These are phyloP conservation scores for Polypterus senegalus DNA, from an alignment of 2,113 vertebrate genomes.

Conservation along the genomic window DNA sequence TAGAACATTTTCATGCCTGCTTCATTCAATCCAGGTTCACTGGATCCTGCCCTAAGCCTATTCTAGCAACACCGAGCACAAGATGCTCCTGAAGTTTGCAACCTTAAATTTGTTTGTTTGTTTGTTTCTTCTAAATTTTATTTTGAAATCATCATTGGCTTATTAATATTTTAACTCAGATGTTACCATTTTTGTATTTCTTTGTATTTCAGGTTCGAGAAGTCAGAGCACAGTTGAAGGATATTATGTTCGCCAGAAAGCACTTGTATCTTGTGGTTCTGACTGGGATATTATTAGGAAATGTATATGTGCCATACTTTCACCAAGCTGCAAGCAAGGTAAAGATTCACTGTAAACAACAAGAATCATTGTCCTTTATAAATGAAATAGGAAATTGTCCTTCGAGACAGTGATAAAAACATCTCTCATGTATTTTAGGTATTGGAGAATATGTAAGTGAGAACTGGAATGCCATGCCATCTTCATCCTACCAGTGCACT, in stretches of 20 bases:
- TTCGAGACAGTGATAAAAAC: not conserved
- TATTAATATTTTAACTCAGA: too few relatives aligned
- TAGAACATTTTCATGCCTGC: too few relatives aligned
- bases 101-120: too few relatives aligned
- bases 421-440: slow-evolving; percentile 42
- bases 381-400: not conserved
- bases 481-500: slow-evolving; percentile 94
- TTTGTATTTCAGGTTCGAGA: slow-evolving; percentile 69
- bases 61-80: too few relatives aligned
- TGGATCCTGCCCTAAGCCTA: too few relatives aligned
- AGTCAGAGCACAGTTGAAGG: slow-evolving; percentile 92
- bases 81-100: too few relatives aligned
- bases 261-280: slow-evolving; percentile 81
- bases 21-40: too few relatives aligned
- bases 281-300: slow-evolving; percentile 97
- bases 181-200: slow-evolving; percentile 3
- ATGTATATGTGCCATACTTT: slow-evolving; percentile 94
- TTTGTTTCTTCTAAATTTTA: too few relatives aligned
- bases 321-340: slow-evolving; percentile 98
- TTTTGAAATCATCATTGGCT: too few relatives aligned
- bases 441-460: slow-evolving; percentile 96
- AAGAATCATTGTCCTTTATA: not conserved
- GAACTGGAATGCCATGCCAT: slow-evolving; percentile 96
- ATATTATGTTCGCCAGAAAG: slow-evolving; percentile 98
- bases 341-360: slow-evolving; percentile 13